Conservation (phyloP, 2,113 vertebrate genomes). For the Brachyhypopomus occidentalis region DNA sequence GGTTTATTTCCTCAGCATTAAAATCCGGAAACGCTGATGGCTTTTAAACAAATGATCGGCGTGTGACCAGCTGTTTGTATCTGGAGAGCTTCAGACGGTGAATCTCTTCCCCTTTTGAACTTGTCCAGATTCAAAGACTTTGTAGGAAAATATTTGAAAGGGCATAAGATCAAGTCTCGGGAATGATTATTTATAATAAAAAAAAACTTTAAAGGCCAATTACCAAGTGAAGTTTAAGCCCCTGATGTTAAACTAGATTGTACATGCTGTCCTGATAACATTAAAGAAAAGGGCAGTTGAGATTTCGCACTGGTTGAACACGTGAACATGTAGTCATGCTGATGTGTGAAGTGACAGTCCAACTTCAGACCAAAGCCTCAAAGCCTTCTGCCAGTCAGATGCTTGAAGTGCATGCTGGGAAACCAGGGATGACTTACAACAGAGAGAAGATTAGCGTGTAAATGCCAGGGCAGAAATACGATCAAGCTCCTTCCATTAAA, state of each 20-base stretch:
- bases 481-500: constrained; percentile 26
- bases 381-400: constrained; percentile 57
- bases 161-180: constrained; percentile 13
- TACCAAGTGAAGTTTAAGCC: not conserved
- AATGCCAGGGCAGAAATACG: constrained; percentile 63
- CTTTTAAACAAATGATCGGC: constrained; percentile 21
- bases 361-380: constrained; percentile 49
- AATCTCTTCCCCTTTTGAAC: not conserved
- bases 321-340: constrained; percentile 4
- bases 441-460: constrained; percentile 47
- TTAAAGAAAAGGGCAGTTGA: not conserved
- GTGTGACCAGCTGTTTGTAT: constrained; percentile 23
- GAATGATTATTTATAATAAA: not conserved
- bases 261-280: not conserved
- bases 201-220: no score
- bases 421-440: constrained; percentile 45
- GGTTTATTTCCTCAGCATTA: constrained; percentile 21
- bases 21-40: constrained; percentile 30
- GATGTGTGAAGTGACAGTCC: not conserved
- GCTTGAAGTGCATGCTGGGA: constrained; percentile 51
- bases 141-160: not conserved
- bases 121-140: constrained; percentile 5
- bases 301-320: not conserved
- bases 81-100: not conserved
- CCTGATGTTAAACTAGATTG: not conserved